Evolutionary conservation across 2,888 invertebrate species (phyloP).

Genomic region (Antitype chi): DNA sequence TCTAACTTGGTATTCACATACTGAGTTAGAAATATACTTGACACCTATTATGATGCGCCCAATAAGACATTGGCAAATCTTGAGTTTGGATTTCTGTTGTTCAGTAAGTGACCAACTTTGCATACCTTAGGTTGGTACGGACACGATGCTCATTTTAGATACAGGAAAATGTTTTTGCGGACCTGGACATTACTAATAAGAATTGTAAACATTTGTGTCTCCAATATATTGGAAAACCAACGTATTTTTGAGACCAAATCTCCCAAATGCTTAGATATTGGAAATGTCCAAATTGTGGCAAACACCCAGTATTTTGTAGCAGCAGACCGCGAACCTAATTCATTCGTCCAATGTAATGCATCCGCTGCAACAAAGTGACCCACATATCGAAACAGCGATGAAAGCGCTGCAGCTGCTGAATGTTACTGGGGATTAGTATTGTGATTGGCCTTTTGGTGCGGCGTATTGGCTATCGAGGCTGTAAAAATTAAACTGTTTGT

Average conservation of each 20-base stretch:
- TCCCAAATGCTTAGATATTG: neutral
- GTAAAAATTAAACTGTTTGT: slow-evolving; percentile 23
- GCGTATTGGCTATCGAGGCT: neutral
- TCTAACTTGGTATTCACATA: too few species aligned
- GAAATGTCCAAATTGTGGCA: slow-evolving; percentile 24
- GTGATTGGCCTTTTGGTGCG: slow-evolving; percentile 44
- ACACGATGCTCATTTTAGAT: too few species aligned
- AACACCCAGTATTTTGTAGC: slow-evolving; percentile 18
- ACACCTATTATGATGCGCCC: too few species aligned
- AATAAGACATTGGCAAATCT: too few species aligned
- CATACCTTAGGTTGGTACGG: too few species aligned
- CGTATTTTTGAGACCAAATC: slow-evolving; percentile 1
- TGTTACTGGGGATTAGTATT: slow-evolving; percentile 30
- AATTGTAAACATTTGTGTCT: neutral
- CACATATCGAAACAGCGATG: slow-evolving; percentile 1
- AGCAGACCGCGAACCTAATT: slow-evolving; percentile 23
- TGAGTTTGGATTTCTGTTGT: too few species aligned
- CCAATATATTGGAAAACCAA: neutral
- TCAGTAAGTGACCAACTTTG: too few species aligned
- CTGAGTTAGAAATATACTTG: too few species aligned
- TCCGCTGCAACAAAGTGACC: slow-evolving; percentile 32
- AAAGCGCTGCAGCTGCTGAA: slow-evolving; percentile 36
- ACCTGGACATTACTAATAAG: neutral
- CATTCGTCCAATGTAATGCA: slow-evolving; percentile 42
- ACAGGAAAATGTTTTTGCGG: too few species aligned